phyloP scores from a whole-genome alignment of 2,888 invertebrate species.

The Netelia fuscicornis region DNA sequence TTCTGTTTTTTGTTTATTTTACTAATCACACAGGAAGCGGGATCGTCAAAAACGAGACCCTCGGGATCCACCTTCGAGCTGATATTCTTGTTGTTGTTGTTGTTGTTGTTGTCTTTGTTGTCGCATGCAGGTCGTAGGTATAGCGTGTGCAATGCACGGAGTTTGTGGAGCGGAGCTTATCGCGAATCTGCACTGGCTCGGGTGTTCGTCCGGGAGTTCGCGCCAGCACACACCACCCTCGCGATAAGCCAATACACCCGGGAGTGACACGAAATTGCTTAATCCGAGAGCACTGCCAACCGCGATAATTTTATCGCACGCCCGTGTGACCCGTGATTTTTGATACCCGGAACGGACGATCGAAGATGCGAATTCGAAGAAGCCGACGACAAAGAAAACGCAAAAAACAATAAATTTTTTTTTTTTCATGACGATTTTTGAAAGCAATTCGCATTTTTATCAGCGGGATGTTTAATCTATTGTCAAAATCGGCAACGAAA shows the following conservation, averaged over 20 bases:
- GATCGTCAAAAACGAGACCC: conserved; percentile 22
- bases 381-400: no score
- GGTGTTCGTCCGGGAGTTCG: conserved; percentile 33
- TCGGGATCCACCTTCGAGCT: conserved; percentile 17
- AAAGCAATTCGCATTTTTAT: no score
- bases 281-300: conserved; percentile 58
- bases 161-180: conserved; percentile 52
- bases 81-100: conserved; percentile 35
- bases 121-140: conserved; percentile 3
- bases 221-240: conserved; percentile 21
- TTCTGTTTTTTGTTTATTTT: no score
- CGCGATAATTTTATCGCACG: conserved; percentile 50
- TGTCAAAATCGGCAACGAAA: no score
- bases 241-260: conserved; percentile 63
- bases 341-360: conserved; percentile 10
- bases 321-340: not conserved
- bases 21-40: not conserved
- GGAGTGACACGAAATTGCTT: conserved; percentile 61
- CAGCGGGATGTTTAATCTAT: no score
- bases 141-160: conserved; percentile 8
- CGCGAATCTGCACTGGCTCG: conserved; percentile 56
- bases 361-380: not conserved
- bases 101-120: not conserved
- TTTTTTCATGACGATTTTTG: no score
- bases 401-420: no score